Conservation (phyloP, 2,888 invertebrate species). For the Eugnorisma glareosa region DNA sequence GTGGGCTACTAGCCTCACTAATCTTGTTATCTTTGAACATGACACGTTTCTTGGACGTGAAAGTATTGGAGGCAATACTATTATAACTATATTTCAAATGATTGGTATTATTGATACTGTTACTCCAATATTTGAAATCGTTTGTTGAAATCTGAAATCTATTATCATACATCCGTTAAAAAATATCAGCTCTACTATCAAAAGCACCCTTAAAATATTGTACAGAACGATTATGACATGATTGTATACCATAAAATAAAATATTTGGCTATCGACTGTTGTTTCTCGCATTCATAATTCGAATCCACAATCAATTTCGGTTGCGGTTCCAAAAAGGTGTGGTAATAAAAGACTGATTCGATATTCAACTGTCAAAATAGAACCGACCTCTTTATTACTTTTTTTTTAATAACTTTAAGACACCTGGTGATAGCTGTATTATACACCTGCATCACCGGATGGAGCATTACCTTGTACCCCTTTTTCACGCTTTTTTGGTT, state of each 20-base stretch:
- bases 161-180: neutral
- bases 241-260: neutral
- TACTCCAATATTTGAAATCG: neutral
- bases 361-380: constrained; percentile 52
- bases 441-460: constrained; percentile 66
- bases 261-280: constrained; percentile 14
- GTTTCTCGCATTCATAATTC: constrained; percentile 33
- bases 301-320: constrained; percentile 27
- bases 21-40: neutral
- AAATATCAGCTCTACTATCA: neutral
- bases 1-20: neutral
- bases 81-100: neutral
- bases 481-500: constrained; percentile 67
- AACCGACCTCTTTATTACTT: constrained; percentile 20
- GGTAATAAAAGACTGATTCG: constrained; percentile 22
- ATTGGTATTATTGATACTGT: neutral
- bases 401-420: constrained; percentile 17
- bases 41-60: neutral
- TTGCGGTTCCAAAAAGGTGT: constrained; percentile 15
- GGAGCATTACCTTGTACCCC: constrained; percentile 56
- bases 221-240: neutral
- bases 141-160: neutral
- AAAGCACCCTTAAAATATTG: neutral
- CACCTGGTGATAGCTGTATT: constrained; percentile 54
- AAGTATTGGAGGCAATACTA: neutral